phyloP scores from a whole-genome alignment of 2,797 vertebrate genomes.

The Neomorphus geoffroyi region DNA sequence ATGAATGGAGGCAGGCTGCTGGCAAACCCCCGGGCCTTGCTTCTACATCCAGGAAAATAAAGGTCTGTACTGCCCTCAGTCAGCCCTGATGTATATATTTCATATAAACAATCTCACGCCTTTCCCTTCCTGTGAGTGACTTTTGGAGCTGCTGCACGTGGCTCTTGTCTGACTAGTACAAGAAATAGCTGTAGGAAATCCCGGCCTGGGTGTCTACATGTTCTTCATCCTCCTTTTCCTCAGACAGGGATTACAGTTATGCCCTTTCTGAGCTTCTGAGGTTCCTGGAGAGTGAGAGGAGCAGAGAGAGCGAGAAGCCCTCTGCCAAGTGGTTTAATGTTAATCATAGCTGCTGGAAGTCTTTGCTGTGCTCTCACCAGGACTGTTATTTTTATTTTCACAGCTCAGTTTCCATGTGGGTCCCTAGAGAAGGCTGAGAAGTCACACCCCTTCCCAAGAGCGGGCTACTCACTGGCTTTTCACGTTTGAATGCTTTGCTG shows the following conservation, averaged over 20 bases:
- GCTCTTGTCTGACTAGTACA: background rate
- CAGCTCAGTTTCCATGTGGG: background rate
- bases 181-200: constrained; percentile 7
- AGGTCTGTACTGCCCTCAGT: constrained; percentile 1
- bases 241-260: background rate
- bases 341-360: background rate
- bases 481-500: accelerated
- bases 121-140: constrained; percentile 20
- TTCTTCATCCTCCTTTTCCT: background rate
- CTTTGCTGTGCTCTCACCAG: background rate
- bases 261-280: background rate
- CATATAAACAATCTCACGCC: constrained; percentile 20
- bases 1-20: background rate
- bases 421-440: background rate
- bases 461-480: accelerated
- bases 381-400: background rate
- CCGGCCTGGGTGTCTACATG: background rate
- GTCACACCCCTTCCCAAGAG: background rate
- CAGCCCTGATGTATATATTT: background rate
- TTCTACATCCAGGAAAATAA: background rate
- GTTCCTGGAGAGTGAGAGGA: background rate
- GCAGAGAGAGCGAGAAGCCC: background rate
- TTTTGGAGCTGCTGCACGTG: background rate
- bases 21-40: background rate
- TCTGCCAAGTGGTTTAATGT: background rate